Base-by-base conservation (phyloP, 2,797 vertebrate species). In the Acanthurus leucopareius region DNA sequence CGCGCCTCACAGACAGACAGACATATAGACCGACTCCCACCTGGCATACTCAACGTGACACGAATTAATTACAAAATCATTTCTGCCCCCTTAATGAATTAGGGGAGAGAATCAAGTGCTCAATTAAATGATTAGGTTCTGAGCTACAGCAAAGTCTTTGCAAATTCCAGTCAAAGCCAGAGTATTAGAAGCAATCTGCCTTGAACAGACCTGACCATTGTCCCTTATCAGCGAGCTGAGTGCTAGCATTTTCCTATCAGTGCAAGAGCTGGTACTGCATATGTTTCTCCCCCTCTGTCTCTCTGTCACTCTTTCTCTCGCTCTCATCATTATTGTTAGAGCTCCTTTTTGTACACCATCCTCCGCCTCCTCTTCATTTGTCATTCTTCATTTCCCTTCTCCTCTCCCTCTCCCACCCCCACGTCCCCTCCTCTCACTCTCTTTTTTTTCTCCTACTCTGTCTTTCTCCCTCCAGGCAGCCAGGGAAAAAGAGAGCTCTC, bases 401-500 rank as follows among this genome's bases (percentile, higher is more conserved):
- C 67, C 1, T 25, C 56, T 38, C 42, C 20, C 25, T 9, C 22
- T 60, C 38, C 38, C 45, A 17, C 45, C 48, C 48, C 63, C 17
- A 0, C 40, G 15, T 38, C 45, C 28, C 22, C 14, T 32, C 22
- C 42, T 20, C 54, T 25, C 65, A n/a, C 20, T 16, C 20, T 2
- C 60, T 64, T 54, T 17, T 8, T 53, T 76, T 48, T 69, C 22
- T 51, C 60, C 14, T 10, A 7, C 57, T 76, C 47, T 69, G 20
- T 51, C 48, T 56, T 61, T 49, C 77, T 67, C 70, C 63, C 74
- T 80, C 47, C 93, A 98, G 97, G 91, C 90, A 54, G 74, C 91
- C 32, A 96, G 95, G 91, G 97, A 97, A 91, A 97, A 92, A 68
- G 96, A 97, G 76, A 94, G 94, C 66, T 84, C 95, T 68, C 96